These are phyloP conservation scores for Sebastes kiyomatsui DNA, from an alignment of 2,797 vertebrate species.

Conservation along the genomic window DNA sequence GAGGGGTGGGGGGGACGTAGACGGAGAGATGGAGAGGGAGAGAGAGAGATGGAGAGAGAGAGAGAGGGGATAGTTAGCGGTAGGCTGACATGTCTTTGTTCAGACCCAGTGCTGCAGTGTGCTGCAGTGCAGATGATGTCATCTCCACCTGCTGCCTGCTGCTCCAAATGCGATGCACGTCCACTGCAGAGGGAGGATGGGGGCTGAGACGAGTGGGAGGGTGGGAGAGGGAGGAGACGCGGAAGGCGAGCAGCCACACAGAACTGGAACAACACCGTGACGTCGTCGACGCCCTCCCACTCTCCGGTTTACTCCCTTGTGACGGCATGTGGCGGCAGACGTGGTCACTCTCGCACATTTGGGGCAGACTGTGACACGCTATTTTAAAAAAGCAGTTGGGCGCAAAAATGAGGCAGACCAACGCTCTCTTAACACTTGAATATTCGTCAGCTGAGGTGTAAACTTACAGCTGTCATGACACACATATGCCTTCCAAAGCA, in stretches of 20 bases:
- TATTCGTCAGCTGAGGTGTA: neutral
- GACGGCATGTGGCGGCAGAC: slow-evolving; percentile 66
- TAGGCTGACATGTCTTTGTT: slow-evolving; percentile 88
- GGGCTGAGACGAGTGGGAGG: slow-evolving; percentile 70
- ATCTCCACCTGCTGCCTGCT: slow-evolving; percentile 86
- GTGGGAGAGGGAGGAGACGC: slow-evolving; percentile 60
- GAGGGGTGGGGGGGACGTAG: neutral
- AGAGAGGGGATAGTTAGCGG: slow-evolving; percentile 71
- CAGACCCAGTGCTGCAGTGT: slow-evolving; percentile 88
- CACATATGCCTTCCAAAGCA: neutral
- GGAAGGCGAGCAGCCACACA: slow-evolving; percentile 78
- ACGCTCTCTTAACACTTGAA: slow-evolving; percentile 3
- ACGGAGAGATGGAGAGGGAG: slow-evolving; percentile 22
- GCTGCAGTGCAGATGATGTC: slow-evolving; percentile 90
- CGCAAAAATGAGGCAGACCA: slow-evolving; percentile 15
- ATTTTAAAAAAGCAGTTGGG: slow-evolving; percentile 23
- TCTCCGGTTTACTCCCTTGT: slow-evolving; percentile 72
- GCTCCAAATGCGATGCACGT: slow-evolving; percentile 86
- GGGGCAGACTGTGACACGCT: slow-evolving; percentile 46
- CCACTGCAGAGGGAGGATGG: slow-evolving; percentile 84
- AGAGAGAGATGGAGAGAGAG: slow-evolving; percentile 25
- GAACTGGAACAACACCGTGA: slow-evolving; percentile 74
- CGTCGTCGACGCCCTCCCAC: slow-evolving; percentile 61
- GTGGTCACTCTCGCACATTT: slow-evolving; percentile 64
- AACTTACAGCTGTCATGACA: neutral